Evolutionary conservation across 1,140 invertebrate genomes (phyloP).

Genomic region (Zeugodacus cucurbitae): DNA sequence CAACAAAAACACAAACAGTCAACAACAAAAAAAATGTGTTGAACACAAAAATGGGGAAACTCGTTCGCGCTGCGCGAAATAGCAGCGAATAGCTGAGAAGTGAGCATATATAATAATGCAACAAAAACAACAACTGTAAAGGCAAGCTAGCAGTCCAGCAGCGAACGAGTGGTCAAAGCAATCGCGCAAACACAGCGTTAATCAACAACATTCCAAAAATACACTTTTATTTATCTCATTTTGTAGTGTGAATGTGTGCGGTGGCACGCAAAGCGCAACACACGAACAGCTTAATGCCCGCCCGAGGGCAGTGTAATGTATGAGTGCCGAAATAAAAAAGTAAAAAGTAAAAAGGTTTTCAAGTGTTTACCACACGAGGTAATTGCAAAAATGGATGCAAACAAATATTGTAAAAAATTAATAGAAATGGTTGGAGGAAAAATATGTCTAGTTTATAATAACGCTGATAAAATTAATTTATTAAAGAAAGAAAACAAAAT

Average conservation of each 20-base stretch:
- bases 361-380: background rate
- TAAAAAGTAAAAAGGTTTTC: background rate
- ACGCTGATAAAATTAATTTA: too few species aligned
- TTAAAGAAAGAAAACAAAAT: background rate
- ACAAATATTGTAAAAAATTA: background rate
- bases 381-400: background rate
- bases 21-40: background rate
- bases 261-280: background rate
- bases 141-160: background rate
- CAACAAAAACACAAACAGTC: background rate
- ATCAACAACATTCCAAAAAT: conserved; percentile 35
- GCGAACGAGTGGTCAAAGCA: conserved; percentile 32
- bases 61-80: background rate
- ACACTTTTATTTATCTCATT: background rate
- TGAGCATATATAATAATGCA: background rate
- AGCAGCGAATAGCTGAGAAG: background rate
- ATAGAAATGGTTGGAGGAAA: background rate
- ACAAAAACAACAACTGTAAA: background rate
- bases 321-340: background rate
- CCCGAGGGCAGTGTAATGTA: background rate
- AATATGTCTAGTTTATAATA: too few species aligned
- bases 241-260: background rate
- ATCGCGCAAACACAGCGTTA: background rate
- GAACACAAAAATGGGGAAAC: conserved; percentile 1
- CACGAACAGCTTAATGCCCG: background rate